Percentiles rank a stretch among this genome's conserved stretches.
phyloP scores from a whole-genome alignment of 2,888 invertebrate genomes.

The Invenusta paracnida region DNA sequence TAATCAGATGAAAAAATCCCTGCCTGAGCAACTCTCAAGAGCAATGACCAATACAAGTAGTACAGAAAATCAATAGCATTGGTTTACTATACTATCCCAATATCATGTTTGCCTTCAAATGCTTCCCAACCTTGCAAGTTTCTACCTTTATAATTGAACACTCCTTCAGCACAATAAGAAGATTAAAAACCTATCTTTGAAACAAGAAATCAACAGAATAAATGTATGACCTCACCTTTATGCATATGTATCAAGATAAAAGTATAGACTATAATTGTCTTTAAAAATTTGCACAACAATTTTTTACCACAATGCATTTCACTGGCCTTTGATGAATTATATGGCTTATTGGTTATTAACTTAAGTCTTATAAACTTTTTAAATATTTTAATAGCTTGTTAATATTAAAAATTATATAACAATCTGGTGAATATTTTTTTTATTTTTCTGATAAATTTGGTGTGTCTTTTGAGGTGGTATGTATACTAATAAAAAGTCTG shows the following conservation, averaged over 20 bases:
- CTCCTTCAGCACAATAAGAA: background rate
- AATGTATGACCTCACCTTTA: background rate
- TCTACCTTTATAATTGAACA: background rate
- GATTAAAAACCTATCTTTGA: constrained; percentile 12
- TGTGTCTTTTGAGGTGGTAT: constrained; percentile 1
- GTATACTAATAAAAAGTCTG: constrained; percentile 10
- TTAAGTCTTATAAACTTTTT: background rate
- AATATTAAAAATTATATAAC: background rate
- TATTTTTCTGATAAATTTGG: constrained; percentile 13
- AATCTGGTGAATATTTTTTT: background rate
- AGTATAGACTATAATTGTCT: constrained; percentile 17
- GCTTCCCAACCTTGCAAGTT: constrained; percentile 10
- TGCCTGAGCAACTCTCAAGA: constrained; percentile 8
- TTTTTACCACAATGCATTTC: background rate
- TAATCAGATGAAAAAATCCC: background rate
- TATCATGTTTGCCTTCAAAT: constrained; percentile 11
- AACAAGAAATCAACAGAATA: background rate
- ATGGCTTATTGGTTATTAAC: background rate
- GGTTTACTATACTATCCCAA: constrained; percentile 16
- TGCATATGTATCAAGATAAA: background rate
- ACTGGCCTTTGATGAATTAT: constrained; percentile 5
- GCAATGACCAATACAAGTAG: background rate
- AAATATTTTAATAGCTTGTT: constrained; percentile 23
- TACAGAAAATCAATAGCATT: constrained; percentile 24
- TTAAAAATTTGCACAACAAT: background rate